Base-by-base conservation (phyloP, 2,888 invertebrate species). In the Thera obeliscata region DNA sequence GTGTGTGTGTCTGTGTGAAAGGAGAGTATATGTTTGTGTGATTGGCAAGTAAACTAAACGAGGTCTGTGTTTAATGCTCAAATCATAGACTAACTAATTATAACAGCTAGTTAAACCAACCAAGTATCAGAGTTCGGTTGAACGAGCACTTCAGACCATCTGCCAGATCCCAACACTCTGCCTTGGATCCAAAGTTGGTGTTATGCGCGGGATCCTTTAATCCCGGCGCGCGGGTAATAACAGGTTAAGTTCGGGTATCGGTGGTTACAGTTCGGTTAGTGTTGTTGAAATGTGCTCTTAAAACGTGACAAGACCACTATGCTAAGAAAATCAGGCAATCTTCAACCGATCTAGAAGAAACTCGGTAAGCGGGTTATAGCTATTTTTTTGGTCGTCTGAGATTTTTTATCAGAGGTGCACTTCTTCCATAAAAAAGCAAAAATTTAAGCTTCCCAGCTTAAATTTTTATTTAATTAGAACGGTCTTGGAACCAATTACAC, bases 181-280 rank as follows among this genome's bases (percentile, higher is more conserved):
- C 22, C 6, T 11, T 41, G 49, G 62, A 49, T 59, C 12, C 5
- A 55, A 59, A 48, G 59, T 55, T 55, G 54, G 22, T 33, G 63
- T 57, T 63, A 36, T 49, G 54, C 56, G 12, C 43, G n/a, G 55
- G 63, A 55, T 56, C 56, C 62, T 48, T 63, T 62, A 63, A 60
- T 60, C 60, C 63, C 38, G 41, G 9, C 38, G 9, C 43, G 12
- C 36, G 12, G 41, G 58, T 64, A 63, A 59, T 64, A 12, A 36
- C 49, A 60, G 50, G 56, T 63, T 58, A 58, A 60, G 63, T 67
- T 61, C 50, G 36, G 49, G 38, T 54, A 54, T 46, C 22, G 52
- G 48, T 12, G 22, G 43, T 36, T 43, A 36, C 9, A 56, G 41
- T 12, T 52, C n/a, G 22, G 12, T 46, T 62, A 52, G 33, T 54